phyloP scores from a whole-genome alignment of 2,113 vertebrate species.

The Seriola aureovittata region DNA sequence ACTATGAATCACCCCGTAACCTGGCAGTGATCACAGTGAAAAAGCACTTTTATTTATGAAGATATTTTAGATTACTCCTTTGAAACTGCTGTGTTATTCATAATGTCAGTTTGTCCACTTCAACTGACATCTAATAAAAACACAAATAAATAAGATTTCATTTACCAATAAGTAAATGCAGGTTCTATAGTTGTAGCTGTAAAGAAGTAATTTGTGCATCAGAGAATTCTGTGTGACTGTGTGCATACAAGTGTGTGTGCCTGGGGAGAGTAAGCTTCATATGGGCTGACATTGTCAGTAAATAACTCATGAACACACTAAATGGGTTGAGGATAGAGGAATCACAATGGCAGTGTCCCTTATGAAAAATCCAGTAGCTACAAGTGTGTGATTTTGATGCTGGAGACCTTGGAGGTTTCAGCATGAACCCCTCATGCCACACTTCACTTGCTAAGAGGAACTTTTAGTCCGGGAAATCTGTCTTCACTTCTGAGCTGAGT shows the following conservation, averaged over 20 bases:
- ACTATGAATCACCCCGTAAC: not conserved
- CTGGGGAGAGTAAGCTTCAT: conserved; percentile 29
- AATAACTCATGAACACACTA: conserved; percentile 79
- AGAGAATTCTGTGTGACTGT: conserved; percentile 9
- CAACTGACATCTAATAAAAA: conserved; percentile 1
- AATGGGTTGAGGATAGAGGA: conserved; percentile 56
- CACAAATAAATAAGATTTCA: conserved; percentile 14
- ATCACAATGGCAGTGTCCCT: conserved; percentile 68
- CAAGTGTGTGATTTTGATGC: conserved; percentile 61
- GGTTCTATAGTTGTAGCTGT: conserved; percentile 44
- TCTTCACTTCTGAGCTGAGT: conserved; percentile 24
- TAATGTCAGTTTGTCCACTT: conserved; percentile 1
- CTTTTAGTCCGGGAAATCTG: conserved; percentile 24
- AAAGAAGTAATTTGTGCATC: conserved; percentile 4
- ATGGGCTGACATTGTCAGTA: conserved; percentile 58
- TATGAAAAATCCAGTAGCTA: conserved; percentile 76
- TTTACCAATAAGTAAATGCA: conserved; percentile 57
- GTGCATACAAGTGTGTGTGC: not conserved
- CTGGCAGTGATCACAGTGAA: not conserved
- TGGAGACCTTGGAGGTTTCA: conserved; percentile 30
- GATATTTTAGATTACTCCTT: not conserved
- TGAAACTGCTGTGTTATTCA: not conserved
- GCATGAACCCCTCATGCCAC: conserved; percentile 19
- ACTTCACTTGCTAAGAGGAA: conserved; percentile 10
- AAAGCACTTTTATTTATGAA: not conserved